Evolutionary conservation across 2,888 invertebrate species (phyloP).

Genomic region (Eupithecia abbreviata): DNA sequence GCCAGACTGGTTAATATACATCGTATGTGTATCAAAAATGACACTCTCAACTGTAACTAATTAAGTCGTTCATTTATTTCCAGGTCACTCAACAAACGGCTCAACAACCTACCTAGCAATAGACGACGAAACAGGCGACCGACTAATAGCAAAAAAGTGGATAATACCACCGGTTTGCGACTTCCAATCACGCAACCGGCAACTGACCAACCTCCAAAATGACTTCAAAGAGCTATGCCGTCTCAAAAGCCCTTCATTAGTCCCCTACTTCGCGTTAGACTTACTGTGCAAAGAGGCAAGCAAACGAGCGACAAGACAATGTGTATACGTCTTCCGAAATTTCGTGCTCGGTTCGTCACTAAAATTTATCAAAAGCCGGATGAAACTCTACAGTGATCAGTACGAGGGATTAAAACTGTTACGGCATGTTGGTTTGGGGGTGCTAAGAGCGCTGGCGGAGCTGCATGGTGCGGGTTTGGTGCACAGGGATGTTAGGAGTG

Average conservation of each 20-base stretch:
- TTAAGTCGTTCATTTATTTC: background rate
- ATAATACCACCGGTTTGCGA: constrained; percentile 74
- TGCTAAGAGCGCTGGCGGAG: constrained; percentile 89
- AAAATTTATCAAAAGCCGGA: constrained; percentile 59
- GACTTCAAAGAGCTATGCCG: constrained; percentile 89
- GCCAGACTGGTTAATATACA: too few relatives aligned
- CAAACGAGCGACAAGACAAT: constrained; percentile 58
- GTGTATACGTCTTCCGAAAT: constrained; percentile 89
- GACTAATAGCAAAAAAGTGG: constrained; percentile 91
- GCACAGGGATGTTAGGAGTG: constrained; percentile 91
- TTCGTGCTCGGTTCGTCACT: constrained; percentile 83
- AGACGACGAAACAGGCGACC: constrained; percentile 88
- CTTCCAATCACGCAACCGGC: constrained; percentile 77
- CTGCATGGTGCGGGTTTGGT: constrained; percentile 92
- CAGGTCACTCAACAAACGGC: constrained; percentile 89
- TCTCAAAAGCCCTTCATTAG: constrained; percentile 88
- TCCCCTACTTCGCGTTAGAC: constrained; percentile 90
- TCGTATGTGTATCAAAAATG: background rate
- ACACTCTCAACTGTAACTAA: background rate
- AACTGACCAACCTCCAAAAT: constrained; percentile 88
- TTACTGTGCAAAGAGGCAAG: constrained; percentile 82
- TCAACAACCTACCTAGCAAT: constrained; percentile 90
- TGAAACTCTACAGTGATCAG: constrained; percentile 59
- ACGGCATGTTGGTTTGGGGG: constrained; percentile 87
- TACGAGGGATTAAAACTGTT: constrained; percentile 74